Evolutionary conservation across 2,888 invertebrate genomes (phyloP).

Genomic region (Fragum sueziense): DNA sequence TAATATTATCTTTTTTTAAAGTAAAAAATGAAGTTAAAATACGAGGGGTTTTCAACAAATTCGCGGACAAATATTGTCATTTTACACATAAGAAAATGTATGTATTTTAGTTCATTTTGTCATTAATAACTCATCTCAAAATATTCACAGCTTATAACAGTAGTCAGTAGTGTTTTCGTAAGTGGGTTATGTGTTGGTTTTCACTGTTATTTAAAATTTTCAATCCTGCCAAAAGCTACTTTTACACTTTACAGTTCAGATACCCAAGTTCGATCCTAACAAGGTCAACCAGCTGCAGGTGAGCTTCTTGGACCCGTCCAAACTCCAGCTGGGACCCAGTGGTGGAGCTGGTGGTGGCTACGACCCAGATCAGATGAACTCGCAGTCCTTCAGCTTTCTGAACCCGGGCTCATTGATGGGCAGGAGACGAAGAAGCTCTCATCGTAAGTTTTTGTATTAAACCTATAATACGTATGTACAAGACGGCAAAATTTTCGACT

Average conservation of each 20-base stretch:
- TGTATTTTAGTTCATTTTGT: neutral
- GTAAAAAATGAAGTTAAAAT: too few species aligned
- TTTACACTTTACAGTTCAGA: slow-evolving; percentile 18
- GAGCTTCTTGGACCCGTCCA: slow-evolving; percentile 61
- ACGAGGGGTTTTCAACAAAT: too few species aligned
- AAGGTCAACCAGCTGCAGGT: slow-evolving; percentile 59
- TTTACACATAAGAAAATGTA: neutral
- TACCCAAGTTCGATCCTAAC: slow-evolving; percentile 62
- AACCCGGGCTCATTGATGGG: slow-evolving; percentile 51
- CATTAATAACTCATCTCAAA: too few species aligned
- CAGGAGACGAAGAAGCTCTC: neutral
- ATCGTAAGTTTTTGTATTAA: neutral
- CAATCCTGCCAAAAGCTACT: too few species aligned
- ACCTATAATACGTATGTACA: too few species aligned
- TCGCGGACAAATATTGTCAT: too few species aligned
- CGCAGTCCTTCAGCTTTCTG: slow-evolving; percentile 57
- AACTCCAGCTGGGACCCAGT: slow-evolving; percentile 52
- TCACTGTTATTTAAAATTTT: too few species aligned
- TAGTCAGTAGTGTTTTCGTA: too few species aligned
- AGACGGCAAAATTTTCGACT: too few species aligned
- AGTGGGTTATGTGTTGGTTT: too few species aligned
- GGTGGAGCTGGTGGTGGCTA: slow-evolving; percentile 53
- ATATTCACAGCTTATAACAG: too few species aligned
- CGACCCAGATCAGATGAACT: slow-evolving; percentile 59
- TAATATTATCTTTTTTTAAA: too few species aligned